phyloP scores from a whole-genome alignment of 2,888 invertebrate species.

The Stenotaenia linearis region DNA sequence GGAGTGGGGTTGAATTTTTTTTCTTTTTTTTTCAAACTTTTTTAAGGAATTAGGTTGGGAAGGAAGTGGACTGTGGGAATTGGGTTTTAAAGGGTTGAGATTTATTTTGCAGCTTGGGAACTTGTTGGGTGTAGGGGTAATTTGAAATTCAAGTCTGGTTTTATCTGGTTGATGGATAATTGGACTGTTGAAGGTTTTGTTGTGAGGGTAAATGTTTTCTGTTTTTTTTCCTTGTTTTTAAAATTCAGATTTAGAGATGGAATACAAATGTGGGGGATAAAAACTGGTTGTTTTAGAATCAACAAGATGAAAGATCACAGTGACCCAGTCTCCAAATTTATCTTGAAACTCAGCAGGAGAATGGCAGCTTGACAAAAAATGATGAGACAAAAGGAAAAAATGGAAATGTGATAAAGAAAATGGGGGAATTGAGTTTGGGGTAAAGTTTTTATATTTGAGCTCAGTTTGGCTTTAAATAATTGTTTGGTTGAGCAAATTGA shows the following conservation, averaged over 20 bases:
- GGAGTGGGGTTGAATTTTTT: neutral
- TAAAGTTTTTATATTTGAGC: no score
- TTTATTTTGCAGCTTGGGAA: neutral
- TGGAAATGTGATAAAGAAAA: neutral
- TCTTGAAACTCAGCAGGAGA: neutral
- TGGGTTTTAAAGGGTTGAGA: neutral
- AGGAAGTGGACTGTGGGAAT: neutral
- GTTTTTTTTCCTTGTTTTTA: neutral
- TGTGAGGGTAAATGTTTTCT: no score
- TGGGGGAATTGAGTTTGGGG: neutral
- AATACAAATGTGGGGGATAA: neutral
- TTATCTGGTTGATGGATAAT: neutral
- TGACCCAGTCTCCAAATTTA: neutral
- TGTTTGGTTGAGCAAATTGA: no score
- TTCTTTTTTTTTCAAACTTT: neutral
- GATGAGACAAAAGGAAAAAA: neutral
- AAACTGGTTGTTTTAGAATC: neutral
- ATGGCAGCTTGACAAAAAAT: neutral
- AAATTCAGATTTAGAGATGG: neutral
- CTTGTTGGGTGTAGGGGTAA: neutral
- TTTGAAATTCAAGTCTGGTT: neutral
- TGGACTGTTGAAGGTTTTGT: neutral
- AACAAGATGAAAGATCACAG: neutral
- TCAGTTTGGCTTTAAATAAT: no score
- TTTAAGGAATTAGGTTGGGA: neutral